Evolutionary conservation across 2,888 invertebrate genomes (phyloP).

Genomic region (Epistrophella euchroma): DNA sequence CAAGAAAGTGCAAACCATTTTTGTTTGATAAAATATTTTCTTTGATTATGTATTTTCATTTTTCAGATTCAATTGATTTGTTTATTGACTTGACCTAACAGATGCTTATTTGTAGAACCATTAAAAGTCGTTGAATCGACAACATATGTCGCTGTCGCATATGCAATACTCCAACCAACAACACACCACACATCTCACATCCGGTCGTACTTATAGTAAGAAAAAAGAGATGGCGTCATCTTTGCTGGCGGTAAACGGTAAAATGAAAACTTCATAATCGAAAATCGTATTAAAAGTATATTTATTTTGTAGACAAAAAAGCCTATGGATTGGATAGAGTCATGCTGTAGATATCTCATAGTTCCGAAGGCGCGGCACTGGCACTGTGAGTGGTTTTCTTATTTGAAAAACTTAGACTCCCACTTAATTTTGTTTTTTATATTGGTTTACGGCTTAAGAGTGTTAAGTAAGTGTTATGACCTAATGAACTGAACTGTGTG

Average conservation of each 20-base stretch:
- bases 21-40: not conserved
- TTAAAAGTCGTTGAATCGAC: constrained; percentile 54
- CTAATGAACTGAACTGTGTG: constrained; percentile 29
- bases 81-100: constrained; percentile 61
- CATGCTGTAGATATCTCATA: not conserved
- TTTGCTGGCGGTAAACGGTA: not conserved
- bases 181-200: not conserved
- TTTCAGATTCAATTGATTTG: constrained; percentile 35
- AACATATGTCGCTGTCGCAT: constrained; percentile 60
- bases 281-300: constrained; percentile 18
- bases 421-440: constrained; percentile 2
- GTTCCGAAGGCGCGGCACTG: constrained; percentile 26
- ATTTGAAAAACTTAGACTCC: constrained; percentile 3
- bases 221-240: constrained; percentile 14
- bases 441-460: constrained; percentile 12
- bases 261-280: constrained; percentile 8
- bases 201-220: not conserved
- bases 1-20: not conserved
- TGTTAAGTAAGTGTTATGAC: constrained; percentile 25
- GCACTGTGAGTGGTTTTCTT: not conserved
- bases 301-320: constrained; percentile 3
- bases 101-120: constrained; percentile 60
- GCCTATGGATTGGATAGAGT: not conserved
- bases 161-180: not conserved
- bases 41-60: constrained; percentile 17